Base-by-base conservation (phyloP, 2,797 vertebrate species). In the Gymnoscopelus microlampas region DNA sequence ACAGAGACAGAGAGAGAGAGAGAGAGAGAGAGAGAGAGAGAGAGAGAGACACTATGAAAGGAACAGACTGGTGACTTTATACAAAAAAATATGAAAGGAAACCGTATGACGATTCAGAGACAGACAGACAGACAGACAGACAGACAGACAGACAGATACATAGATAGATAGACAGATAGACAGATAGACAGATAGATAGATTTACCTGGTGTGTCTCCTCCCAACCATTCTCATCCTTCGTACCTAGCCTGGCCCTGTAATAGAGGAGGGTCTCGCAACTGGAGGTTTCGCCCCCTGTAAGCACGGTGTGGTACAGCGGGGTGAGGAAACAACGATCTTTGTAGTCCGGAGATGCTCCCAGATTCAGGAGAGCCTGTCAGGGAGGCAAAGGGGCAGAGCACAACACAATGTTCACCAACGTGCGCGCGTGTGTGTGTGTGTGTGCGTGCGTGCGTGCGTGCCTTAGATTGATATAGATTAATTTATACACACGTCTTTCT, bases 221-320 rank as follows among this genome's bases (percentile, higher is more conserved):
- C 96, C 96, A 97, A 77, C 96, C 96, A 0, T 96, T 96, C 88
- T 98, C 96, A 1, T 98, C 96, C 1, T 91, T 89, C 0, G 93
- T 89, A 6, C 96, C 96, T 63, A 98, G 87, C 76, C 70, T 88
- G 0, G 96, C 95, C 53, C 95, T 90, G 85, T 96, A 94, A 81
- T 95, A 96, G 9, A 98, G 93, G 65, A 98, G 82, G 14, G 96
- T 94, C 85, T 98, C 96, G 0, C 96, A 97, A 88, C 96, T 96
- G 64, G 95, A 94, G 0, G 96, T 96, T 69, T 97, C 96, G 0
- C 96, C 96, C 66, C 96, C 96, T 76, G 94, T 93, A 94, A 98
- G 94, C 47, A 96, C 94, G 0, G 95, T 95, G 87, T 98, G 96
- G 92, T 96, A 98, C 63, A 97, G 92, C 0, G 96, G 95, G 54